Evolutionary conservation across 1,140 invertebrate species (phyloP).

Genomic region (Maconellicoccus hirsutus): DNA sequence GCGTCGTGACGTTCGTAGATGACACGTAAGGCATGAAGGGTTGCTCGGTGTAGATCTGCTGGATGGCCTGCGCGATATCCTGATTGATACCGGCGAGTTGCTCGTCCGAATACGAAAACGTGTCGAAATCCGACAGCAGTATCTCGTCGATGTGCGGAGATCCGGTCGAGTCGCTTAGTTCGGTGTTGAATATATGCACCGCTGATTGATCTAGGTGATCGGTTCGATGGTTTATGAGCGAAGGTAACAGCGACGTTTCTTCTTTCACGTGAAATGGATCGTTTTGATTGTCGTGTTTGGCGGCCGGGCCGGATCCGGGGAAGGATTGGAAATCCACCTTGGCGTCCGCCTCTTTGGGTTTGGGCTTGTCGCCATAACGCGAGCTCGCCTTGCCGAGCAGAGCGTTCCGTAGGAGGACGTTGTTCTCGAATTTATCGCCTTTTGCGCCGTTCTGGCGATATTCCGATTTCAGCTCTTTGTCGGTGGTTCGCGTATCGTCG

Average conservation of each 20-base stretch:
- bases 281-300: conserved; percentile 11
- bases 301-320: neutral
- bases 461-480: conserved; percentile 40
- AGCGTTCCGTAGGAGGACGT: conserved; percentile 64
- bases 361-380: conserved; percentile 32
- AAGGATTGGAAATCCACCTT: too few relatives aligned
- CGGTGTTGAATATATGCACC: conserved; percentile 2
- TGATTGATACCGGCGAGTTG: neutral
- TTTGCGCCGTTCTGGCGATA: conserved; percentile 16
- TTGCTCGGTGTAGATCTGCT: conserved; percentile 20
- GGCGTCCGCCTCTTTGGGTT: neutral
- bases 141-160: conserved; percentile 7
- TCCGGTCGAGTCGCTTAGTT: conserved; percentile 14
- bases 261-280: conserved; percentile 1
- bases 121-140: neutral
- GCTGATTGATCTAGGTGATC: conserved; percentile 23
- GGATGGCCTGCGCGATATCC: conserved; percentile 23
- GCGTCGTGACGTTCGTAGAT: neutral
- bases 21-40: conserved; percentile 13
- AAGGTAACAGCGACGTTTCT: conserved; percentile 22
- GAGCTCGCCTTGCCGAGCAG: conserved; percentile 50
- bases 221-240: conserved; percentile 24
- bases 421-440: conserved; percentile 39
- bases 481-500: conserved; percentile 30
- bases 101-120: conserved; percentile 10